Conservation (phyloP, 2,113 vertebrate genomes). For the Motacilla alba region DNA sequence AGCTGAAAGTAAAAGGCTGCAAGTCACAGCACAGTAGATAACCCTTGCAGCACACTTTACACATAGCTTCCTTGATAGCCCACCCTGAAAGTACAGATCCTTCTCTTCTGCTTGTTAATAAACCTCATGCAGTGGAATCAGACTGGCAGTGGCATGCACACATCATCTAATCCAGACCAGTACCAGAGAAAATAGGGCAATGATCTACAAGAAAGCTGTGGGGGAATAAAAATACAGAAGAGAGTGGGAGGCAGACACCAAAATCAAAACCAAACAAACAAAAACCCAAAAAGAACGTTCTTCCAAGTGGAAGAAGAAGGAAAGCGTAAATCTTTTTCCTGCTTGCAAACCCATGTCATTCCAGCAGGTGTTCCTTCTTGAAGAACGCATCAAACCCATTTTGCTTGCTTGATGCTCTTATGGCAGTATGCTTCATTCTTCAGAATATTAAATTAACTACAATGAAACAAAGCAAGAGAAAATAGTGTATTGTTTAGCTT, state of each 20-base stretch:
- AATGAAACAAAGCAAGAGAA: background rate
- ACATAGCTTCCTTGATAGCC: rapidly evolving
- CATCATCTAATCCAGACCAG: background rate
- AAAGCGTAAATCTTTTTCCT: background rate
- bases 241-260: rapidly evolving
- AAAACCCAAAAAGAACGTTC: background rate
- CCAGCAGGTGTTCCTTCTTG: background rate
- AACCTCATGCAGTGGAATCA: background rate
- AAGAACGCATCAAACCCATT: background rate
- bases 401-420: background rate
- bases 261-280: background rate
- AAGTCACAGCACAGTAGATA: background rate
- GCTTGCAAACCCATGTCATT: rapidly evolving
- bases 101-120: background rate
- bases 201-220: background rate
- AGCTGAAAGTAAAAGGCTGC: background rate
- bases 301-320: background rate
- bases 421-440: background rate
- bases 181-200: background rate
- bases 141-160: background rate
- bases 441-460: background rate
- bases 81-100: background rate
- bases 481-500: background rate
- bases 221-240: background rate
- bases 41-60: background rate